Evolutionary conservation across 1,140 invertebrate species (phyloP), one percentile per base, ranked within the genome.

Genomic region (Euglossa dilemma): DNA sequence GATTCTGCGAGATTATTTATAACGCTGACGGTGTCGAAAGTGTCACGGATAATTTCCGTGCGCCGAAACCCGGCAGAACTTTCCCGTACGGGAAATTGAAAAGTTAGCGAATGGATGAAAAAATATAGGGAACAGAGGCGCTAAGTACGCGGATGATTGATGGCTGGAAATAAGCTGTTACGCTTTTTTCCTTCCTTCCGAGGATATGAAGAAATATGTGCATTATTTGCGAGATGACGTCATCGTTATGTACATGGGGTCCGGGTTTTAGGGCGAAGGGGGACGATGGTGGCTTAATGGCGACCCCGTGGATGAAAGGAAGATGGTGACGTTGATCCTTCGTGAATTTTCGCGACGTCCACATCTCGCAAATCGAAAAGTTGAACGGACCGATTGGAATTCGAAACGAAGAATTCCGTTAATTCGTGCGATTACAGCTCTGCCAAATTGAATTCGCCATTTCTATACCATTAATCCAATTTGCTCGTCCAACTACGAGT

Each of bases 141-240:
- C 71, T 73, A 59, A 73, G 71, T 73, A 59, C 36, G 36, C 25
- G 23, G 56, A 73, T 74, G 71, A 74, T 74, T 59, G 71, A 74
- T 74, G 71, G 54, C 43, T 74, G 52, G 54, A 59, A 73, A 74
- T 74, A 74, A 74, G 71, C 71, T 74, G 56, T 74, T 74, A 74
- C 71, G 56, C 71, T 74, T 59, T 47, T 59, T 45, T 23, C 52
- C 18, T 20, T 23, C 16, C 20, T 59, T 59, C 36, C n/a, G 8
- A 11, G 7, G 54, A 74, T 74, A 74, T 74, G 71, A 74, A 74
- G 71, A 74, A 74, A 74, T 74, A 74, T 74, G 54, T 25, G 71
- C 56, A 59, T 74, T 74, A 74, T 74, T 74, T 59, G 71, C 20
- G 45, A 45, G 71, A 74, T 74, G 71, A 74, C 71, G 71, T 74